Percentiles rank a stretch among this genome's conserved stretches.
Conservation (phyloP, 2,113 vertebrate genomes). For the Symphodus melops region DNA sequence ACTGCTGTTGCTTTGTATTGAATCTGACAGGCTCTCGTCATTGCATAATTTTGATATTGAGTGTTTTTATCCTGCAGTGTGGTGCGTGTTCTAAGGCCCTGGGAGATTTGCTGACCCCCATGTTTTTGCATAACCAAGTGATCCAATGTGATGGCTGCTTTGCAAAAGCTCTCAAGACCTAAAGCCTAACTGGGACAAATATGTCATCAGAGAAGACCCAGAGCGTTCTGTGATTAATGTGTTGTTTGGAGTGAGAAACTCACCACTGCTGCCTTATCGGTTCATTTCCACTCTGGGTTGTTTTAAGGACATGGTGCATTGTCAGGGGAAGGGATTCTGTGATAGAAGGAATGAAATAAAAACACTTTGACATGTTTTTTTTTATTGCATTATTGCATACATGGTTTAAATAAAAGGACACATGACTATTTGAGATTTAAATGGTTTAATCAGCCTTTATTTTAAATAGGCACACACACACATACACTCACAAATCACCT, state of each 20-base stretch:
- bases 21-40: neutral
- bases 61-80: slow-evolving; percentile 67
- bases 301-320: neutral
- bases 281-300: neutral
- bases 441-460: slow-evolving; percentile 70
- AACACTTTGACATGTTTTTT: neutral
- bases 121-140: slow-evolving; percentile 58
- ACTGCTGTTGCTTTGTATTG: neutral
- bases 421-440: slow-evolving; percentile 41
- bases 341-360: neutral
- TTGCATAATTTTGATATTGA: slow-evolving; percentile 25
- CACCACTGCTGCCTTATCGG: neutral
- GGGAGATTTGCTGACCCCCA: slow-evolving; percentile 65
- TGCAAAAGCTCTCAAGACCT: slow-evolving; percentile 2
- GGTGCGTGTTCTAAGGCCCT: slow-evolving; percentile 59
- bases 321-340: neutral
- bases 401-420: slow-evolving; percentile 59
- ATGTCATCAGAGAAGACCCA: slow-evolving; percentile 5
- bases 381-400: slow-evolving; percentile 21
- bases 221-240: slow-evolving; percentile 38
- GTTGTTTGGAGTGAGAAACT: slow-evolving; percentile 21
- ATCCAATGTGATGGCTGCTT: slow-evolving; percentile 74
- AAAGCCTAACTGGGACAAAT: slow-evolving; percentile 37
- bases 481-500: slow-evolving; percentile 47
- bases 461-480: slow-evolving; percentile 59